phyloP scores from a whole-genome alignment of 2,113 vertebrate species.

The Globicephala melas region DNA sequence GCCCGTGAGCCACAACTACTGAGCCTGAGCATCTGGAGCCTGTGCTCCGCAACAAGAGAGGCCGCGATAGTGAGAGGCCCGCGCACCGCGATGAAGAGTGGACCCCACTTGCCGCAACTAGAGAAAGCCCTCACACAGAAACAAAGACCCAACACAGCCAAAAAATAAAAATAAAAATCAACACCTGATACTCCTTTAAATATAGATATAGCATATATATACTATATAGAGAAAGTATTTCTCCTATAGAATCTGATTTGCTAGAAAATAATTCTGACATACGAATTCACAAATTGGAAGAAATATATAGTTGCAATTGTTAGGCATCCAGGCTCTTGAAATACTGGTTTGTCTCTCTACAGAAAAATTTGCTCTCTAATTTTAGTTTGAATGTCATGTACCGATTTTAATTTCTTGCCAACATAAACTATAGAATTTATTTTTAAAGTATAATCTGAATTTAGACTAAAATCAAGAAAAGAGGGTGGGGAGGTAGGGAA shows the following conservation, averaged over 20 bases:
- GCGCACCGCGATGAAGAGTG: too few relatives aligned
- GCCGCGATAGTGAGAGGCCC: too few relatives aligned
- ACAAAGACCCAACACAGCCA: too few relatives aligned
- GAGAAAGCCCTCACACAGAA: too few relatives aligned
- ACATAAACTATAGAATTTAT: background rate
- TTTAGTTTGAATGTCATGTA: background rate
- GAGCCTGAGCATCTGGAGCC: too few relatives aligned
- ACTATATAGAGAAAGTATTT: background rate
- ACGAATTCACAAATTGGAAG: background rate
- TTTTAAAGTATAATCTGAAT: background rate
- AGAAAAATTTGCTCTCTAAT: background rate
- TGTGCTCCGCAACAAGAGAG: too few relatives aligned
- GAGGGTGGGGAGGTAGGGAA: background rate
- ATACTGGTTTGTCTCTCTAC: background rate
- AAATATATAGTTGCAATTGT: background rate
- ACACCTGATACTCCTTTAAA: background rate
- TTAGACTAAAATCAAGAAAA: constrained; percentile 27
- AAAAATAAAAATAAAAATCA: too few relatives aligned
- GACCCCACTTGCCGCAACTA: too few relatives aligned
- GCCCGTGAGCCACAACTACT: too few relatives aligned
- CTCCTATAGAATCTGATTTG: background rate
- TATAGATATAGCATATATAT: too few relatives aligned
- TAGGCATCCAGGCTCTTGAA: background rate
- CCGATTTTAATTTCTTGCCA: background rate
- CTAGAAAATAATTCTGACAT: background rate